A percentile compares a stretch with the other conserved stretches of the same genome.
phyloP scores from a whole-genome alignment of 2,888 invertebrate genomes.

The Melanchra persicariae region DNA sequence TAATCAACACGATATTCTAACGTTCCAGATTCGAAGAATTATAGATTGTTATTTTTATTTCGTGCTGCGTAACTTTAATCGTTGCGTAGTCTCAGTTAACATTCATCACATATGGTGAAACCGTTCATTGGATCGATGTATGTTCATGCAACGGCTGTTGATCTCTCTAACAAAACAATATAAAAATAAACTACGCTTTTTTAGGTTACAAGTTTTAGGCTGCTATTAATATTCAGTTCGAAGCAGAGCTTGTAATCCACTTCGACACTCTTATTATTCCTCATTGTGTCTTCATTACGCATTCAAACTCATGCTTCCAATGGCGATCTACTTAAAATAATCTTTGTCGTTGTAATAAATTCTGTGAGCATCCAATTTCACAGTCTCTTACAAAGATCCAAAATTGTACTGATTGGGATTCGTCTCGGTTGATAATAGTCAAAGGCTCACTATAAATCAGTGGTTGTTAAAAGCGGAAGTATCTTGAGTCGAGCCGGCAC shows the following conservation, averaged over 20 bases:
- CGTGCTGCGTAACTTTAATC: conserved; percentile 8
- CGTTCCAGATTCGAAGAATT: conserved; percentile 11
- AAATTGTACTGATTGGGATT: conserved; percentile 78
- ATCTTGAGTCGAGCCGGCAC: conserved; percentile 64
- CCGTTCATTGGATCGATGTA: conserved; percentile 26
- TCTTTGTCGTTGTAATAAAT: conserved; percentile 59
- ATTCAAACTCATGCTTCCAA: conserved; percentile 68
- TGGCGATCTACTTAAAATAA: conserved; percentile 52
- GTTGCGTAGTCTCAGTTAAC: conserved; percentile 31
- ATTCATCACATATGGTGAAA: conserved; percentile 55
- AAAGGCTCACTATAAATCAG: conserved; percentile 79
- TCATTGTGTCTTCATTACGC: conserved; percentile 69
- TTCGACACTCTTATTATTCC: conserved; percentile 67
- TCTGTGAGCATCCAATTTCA: conserved; percentile 67
- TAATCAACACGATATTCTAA: conserved; percentile 5
- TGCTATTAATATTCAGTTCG: conserved; percentile 69
- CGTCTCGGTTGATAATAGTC: conserved; percentile 78
- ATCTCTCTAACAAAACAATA: conserved; percentile 50
- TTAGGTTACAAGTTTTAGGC: conserved; percentile 53
- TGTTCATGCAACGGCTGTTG: conserved; percentile 30
- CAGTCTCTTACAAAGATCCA: conserved; percentile 68
- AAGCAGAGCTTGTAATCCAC: conserved; percentile 69
- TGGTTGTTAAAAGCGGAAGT: conserved; percentile 76
- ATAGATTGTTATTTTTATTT: conserved; percentile 24
- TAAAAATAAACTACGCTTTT: conserved; percentile 46